A percentile compares a stretch with the other conserved stretches of the same genome.
These are phyloP conservation scores for Hiodon alosoides DNA, from an alignment of 2,113 vertebrate species.

Conservation along the genomic window DNA sequence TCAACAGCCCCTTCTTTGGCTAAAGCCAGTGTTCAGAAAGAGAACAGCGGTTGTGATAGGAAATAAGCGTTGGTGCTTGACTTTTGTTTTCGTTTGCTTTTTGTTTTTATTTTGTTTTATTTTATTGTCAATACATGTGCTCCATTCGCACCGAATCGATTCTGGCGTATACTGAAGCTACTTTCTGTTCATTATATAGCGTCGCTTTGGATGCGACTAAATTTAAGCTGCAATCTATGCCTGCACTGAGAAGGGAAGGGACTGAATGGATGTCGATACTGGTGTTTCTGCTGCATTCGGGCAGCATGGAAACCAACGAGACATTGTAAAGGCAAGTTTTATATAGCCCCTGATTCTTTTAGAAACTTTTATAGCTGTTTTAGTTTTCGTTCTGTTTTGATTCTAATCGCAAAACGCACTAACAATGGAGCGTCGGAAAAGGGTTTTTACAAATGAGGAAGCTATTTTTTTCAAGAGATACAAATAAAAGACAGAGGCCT, in stretches of 20 bases:
- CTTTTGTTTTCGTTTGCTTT: conserved; percentile 2
- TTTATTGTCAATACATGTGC: neutral
- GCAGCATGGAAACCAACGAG: conserved; percentile 11
- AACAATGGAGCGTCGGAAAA: neutral
- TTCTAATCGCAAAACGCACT: neutral
- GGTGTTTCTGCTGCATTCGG: neutral
- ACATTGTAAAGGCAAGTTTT: conserved; percentile 13
- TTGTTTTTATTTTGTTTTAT: conserved; percentile 15
- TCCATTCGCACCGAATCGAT: neutral
- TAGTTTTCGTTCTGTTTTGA: neutral
- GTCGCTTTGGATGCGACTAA: conserved; percentile 7
- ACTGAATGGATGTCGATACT: conserved; percentile 22
- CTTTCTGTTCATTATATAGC: conserved; percentile 5
- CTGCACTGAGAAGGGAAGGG: conserved; percentile 13
- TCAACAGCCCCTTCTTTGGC: conserved; percentile 21
- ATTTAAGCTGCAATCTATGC: conserved; percentile 12
- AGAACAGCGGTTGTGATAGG: conserved; percentile 18
- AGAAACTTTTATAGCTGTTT: neutral
- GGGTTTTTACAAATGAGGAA: conserved; percentile 32
- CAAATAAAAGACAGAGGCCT: conserved; percentile 20
- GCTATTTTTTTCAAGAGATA: conserved; percentile 19
- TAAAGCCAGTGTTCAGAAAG: conserved; percentile 20
- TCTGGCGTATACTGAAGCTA: neutral
- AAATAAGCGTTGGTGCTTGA: conserved; percentile 11
- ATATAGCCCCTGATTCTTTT: neutral